These are phyloP conservation scores for Rousettus madagascariensis DNA, from an alignment of 2,797 vertebrate genomes.

Conservation along the genomic window DNA sequence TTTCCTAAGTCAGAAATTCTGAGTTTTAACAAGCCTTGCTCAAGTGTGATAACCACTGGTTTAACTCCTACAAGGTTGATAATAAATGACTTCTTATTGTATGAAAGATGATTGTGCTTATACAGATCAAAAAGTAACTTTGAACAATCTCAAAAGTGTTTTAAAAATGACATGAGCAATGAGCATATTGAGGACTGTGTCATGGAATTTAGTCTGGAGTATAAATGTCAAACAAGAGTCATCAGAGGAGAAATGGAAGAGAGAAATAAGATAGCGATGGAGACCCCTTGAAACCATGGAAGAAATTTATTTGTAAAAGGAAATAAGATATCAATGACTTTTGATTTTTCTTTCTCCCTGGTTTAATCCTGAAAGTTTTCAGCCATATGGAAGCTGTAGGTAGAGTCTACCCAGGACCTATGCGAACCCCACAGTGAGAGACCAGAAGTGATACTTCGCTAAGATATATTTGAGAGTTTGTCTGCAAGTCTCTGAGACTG, in stretches of 20 bases:
- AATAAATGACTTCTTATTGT: neutral
- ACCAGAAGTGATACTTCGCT: neutral
- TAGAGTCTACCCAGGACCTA: neutral
- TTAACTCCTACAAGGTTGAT: neutral
- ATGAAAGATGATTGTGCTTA: neutral
- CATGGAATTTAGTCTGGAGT: neutral
- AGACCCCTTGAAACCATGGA: neutral
- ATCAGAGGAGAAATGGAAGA: neutral
- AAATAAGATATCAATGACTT: neutral
- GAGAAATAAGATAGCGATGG: neutral
- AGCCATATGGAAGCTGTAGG: neutral
- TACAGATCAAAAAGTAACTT: neutral
- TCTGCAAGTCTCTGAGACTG: neutral
- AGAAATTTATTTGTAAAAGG: neutral
- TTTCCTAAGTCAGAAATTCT: neutral
- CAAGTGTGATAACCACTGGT: neutral
- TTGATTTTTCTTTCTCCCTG: neutral
- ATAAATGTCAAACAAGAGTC: neutral
- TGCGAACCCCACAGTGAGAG: accelerated
- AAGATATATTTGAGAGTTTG: neutral
- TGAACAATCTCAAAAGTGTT: neutral
- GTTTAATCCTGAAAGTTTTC: neutral
- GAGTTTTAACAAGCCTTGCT: neutral
- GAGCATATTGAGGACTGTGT: neutral
- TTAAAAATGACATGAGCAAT: neutral